Evolutionary conservation across 2,888 invertebrate genomes (phyloP).

Genomic region (Zygaena filipendulae): DNA sequence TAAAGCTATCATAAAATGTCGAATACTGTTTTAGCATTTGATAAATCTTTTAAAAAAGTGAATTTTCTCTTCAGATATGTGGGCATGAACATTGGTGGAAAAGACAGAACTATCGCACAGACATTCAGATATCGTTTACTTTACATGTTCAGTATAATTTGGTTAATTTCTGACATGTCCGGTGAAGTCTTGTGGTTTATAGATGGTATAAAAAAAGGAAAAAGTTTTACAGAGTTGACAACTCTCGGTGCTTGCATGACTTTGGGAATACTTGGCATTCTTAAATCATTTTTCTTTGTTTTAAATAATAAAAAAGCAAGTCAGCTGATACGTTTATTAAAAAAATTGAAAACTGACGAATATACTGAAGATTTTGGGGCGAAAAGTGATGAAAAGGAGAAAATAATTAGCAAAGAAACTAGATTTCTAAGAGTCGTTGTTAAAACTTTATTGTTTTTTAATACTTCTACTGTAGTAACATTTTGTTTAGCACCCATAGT

Average conservation of each 20-base stretch:
- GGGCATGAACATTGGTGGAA: constrained; percentile 23
- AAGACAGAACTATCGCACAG: constrained; percentile 4
- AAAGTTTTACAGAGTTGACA: constrained; percentile 24
- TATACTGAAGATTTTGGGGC: constrained; percentile 10
- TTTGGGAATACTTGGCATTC: constrained; percentile 19
- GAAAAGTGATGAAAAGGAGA: constrained; percentile 14
- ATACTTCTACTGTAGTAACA: constrained; percentile 23
- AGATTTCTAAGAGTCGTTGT: constrained; percentile 11
- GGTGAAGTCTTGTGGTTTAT: constrained; percentile 19
- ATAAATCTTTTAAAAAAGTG: constrained; percentile 24
- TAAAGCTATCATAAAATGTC: no score
- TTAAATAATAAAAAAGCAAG: constrained; percentile 18
- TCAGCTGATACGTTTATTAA: constrained; percentile 18
- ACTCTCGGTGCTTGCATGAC: constrained; percentile 24
- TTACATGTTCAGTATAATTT: constrained; percentile 21
- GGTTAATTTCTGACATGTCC: constrained; percentile 19
- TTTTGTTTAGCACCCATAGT: constrained; percentile 26
- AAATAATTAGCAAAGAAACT: constrained; percentile 19
- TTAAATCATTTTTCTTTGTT: constrained; percentile 21
- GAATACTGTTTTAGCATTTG: constrained; percentile 17
- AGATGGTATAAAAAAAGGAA: constrained; percentile 18
- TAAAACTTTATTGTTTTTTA: constrained; percentile 15
- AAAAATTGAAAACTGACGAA: constrained; percentile 20
- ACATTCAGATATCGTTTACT: constrained; percentile 19
- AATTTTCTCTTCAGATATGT: constrained; percentile 19